Conservation (phyloP, 2,113 vertebrate species). For the Chloropsis cyanopogon region DNA sequence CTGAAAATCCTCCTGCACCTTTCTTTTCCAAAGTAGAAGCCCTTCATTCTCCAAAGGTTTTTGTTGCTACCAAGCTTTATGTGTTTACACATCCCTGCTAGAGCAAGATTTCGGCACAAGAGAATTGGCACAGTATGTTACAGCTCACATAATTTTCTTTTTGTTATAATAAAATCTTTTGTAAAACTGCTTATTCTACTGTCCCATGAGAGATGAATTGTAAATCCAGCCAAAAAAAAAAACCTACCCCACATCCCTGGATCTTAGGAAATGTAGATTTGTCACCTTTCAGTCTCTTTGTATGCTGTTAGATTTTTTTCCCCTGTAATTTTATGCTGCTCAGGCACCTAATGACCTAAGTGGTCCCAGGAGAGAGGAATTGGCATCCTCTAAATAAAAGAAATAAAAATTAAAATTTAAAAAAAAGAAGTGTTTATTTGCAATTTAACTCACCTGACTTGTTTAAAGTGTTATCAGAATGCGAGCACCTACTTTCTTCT, state of each 20-base stretch:
- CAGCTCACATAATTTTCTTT: not conserved
- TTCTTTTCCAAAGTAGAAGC: not conserved
- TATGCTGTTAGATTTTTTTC: not conserved
- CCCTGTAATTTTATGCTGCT: not conserved
- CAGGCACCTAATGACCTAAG: not conserved
- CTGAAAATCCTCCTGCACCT: constrained; percentile 9
- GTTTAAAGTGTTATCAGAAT: constrained; percentile 44
- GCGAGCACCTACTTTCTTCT: constrained; percentile 60
- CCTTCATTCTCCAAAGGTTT: not conserved
- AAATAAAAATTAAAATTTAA: not conserved
- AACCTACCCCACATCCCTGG: not conserved
- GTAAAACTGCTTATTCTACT: not conserved
- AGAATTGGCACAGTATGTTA: not conserved
- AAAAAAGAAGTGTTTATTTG: not conserved
- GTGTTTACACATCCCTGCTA: not conserved
- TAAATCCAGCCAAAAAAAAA: not conserved
- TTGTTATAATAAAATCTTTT: not conserved
- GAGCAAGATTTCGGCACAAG: not conserved
- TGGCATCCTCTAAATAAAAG: not conserved
- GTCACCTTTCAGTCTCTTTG: not conserved
- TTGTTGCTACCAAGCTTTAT: not conserved
- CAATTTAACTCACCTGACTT: constrained; percentile 44
- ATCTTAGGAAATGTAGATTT: not conserved
- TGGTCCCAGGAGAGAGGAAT: constrained; percentile 25
- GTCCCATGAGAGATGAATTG: not conserved